Base-by-base conservation (phyloP, 2,113 vertebrate genomes). In the Heptranchias perlo region DNA sequence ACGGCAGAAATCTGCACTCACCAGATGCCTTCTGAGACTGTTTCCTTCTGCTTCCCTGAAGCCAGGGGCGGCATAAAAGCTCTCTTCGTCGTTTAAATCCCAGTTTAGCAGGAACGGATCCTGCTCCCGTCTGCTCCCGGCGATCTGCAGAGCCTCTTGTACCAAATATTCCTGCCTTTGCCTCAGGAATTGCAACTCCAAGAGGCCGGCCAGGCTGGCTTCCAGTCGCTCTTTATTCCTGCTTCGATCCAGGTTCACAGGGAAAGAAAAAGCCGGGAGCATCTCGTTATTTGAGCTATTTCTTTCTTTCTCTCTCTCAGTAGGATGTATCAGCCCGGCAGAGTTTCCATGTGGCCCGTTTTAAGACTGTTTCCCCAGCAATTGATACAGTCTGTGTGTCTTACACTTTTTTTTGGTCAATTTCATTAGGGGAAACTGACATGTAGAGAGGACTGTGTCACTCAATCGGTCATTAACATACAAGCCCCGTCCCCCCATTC, bases 181-280 rank as follows among this genome's bases (percentile, higher is more conserved):
- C 86, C 97, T 97, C 1, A 98, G 97, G 96, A 98, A 96, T 95
- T 97, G 97, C 78, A 98, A 96, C 97, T 98, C 97, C 13, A 97
- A 97, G 64, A 98, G 69, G 1, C 97, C 98, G 69, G 98, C 97
- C 96, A 98, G 96, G 91, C 97, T 97, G 54, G 97, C 97, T 96
- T 98, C 97, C 96, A 98, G 96, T 4, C 97, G 96, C 96, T 97
- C 97, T 96, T 97, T 98, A 95, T 97, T 97, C 67, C 97, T 97
- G 64, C 97, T 97, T 84, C 97, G 97, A 96, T 98, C 97, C 93
- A 96, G 96, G 4, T 97, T 97, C 97, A 97, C 97, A 31, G 97
- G 98, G 96, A 97, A 97, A n/a, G 97, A 97, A 96, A 97, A 97
- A 16, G 97, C 97, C 25, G 97, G 97, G 96, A 98, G 97, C 98